phyloP scores from a whole-genome alignment of 2,113 vertebrate genomes.

The Megaceryle torquata region DNA sequence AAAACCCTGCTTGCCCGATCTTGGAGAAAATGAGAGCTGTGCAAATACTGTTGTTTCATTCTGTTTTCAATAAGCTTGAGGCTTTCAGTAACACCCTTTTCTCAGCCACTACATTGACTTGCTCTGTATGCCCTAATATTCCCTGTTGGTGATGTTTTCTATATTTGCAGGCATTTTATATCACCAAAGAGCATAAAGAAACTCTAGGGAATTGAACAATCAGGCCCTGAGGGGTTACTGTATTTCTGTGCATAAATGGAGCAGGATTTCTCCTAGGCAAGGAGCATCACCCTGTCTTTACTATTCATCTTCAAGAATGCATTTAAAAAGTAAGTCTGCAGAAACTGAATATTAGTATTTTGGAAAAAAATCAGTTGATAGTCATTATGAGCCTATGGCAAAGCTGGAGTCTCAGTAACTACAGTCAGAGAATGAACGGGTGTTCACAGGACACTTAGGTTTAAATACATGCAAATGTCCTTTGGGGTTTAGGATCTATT shows the following conservation, averaged over 20 bases:
- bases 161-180: conserved; percentile 10
- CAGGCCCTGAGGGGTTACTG: background rate
- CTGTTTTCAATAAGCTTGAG: conserved; percentile 11
- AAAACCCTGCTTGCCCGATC: background rate
- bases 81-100: conserved; percentile 9
- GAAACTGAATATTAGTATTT: background rate
- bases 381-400: background rate
- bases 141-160: background rate
- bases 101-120: background rate
- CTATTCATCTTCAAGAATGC: background rate
- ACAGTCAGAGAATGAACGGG: background rate
- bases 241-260: background rate
- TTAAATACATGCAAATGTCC: background rate
- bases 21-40: background rate
- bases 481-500: background rate
- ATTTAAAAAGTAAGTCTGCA: background rate
- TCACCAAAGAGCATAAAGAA: conserved; percentile 2
- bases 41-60: background rate
- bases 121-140: background rate
- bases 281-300: background rate
- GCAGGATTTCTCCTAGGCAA: background rate
- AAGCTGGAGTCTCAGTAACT: background rate
- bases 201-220: background rate
- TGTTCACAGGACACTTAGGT: background rate
- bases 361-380: background rate